Percentiles rank a stretch among this genome's conserved stretches.
Conservation (phyloP, 1,140 invertebrate species). For the Drosophila neocordata region DNA sequence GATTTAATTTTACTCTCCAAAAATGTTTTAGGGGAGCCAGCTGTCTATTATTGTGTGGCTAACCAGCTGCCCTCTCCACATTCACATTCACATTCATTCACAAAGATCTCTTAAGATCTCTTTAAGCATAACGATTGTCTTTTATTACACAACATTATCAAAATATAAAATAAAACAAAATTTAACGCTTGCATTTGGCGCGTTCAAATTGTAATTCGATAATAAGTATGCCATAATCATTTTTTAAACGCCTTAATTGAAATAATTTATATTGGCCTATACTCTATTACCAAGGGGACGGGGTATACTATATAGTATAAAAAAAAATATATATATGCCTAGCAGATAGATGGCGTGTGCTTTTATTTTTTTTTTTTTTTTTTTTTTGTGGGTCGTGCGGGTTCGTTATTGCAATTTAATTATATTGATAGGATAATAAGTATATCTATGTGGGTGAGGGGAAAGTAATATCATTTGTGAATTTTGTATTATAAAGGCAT, state of each 20-base stretch:
- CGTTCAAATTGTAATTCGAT: slow-evolving; percentile 66
- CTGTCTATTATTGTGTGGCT: slow-evolving; percentile 23
- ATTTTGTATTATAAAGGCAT: slow-evolving; percentile 47
- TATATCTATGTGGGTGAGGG: neutral
- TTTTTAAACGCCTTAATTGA: slow-evolving; percentile 78
- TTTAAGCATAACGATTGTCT: slow-evolving; percentile 55
- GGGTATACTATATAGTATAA: neutral
- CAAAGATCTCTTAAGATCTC: slow-evolving; percentile 47
- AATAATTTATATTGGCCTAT: slow-evolving; percentile 66
- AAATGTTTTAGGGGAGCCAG: slow-evolving; percentile 1
- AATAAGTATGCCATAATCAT: slow-evolving; percentile 77
- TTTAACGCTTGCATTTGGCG: slow-evolving; percentile 61
- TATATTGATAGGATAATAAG: slow-evolving; percentile 55
- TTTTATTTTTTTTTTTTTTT: neutral
- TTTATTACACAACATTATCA: slow-evolving; percentile 73
- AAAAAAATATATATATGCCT: neutral
- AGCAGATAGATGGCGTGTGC: slow-evolving; percentile 2
- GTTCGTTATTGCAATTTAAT: slow-evolving; percentile 61
- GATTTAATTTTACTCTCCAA: slow-evolving; percentile 68
- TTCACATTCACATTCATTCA: neutral
- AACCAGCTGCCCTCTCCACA: slow-evolving; percentile 12
- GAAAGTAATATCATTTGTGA: slow-evolving; percentile 50
- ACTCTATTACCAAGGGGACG: slow-evolving; percentile 42
- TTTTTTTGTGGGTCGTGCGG: slow-evolving; percentile 25
- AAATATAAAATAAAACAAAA: slow-evolving; percentile 50